Base-by-base conservation (phyloP, 37 sponge, comb jelly and placozoan species). In the Dysidea cf. avara region DNA sequence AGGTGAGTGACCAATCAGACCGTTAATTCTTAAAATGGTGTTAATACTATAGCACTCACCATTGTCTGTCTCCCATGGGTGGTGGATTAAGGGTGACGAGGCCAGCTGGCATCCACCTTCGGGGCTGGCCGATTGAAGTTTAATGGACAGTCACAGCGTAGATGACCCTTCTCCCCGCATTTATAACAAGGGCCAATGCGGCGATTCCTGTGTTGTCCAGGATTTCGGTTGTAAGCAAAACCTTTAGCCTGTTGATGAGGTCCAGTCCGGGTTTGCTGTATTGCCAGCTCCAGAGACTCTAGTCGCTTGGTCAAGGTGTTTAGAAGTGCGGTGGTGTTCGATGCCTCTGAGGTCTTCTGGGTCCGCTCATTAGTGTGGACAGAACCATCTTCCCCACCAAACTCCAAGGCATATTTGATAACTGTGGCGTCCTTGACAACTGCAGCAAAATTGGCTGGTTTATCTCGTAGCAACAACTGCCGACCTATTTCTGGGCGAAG, bases 71-170 rank as follows among this genome's bases (percentile, higher is more conserved):
- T 13, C 20, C 18, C n/a, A n/a, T n/a, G 7, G 73, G 40, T 56
- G 73, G 48, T 2, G 68, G 22, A 26, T 21, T 20, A n/a, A 55
- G 20, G 26, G 20, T 25, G 39, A 13, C 59, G 22, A 29, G 38
- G 43, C 73, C 59, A 46, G 47, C 73, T n/a, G 38, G n/a, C n/a
- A n/a, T n/a, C n/a, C n/a, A n/a, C n/a, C n/a, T n/a, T n/a, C n/a
- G n/a, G n/a, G n/a, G n/a, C 57, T 55, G 73, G 73, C 58, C 59
- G 43, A 16, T 30, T 24, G 38, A 18, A 22, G 57, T 72, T 72
- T 72, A 72, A 72, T 14, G 73, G 73, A 56, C 73, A 72, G 39
- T 72, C 20, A n/a, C 58, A 34, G 21, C 56, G 34, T 18, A 72
- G 7, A 24, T 72, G 73, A 1, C 73, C 73, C 22, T 21, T 13